phyloP scores from a whole-genome alignment of 2,888 invertebrate genomes.

The Oxycera nigricornis region DNA sequence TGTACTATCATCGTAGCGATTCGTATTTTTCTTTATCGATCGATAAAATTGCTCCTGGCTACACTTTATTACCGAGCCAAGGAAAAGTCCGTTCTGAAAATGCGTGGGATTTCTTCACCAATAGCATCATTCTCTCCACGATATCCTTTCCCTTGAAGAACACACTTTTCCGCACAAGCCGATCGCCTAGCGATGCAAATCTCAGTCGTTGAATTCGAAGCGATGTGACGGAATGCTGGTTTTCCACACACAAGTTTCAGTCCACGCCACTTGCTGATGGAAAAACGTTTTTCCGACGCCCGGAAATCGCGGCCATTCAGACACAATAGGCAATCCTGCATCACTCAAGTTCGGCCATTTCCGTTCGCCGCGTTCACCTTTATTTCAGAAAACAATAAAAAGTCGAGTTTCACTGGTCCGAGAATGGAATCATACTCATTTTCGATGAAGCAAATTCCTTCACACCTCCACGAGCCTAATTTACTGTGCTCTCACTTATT shows the following conservation, averaged over 20 bases:
- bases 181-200: neutral
- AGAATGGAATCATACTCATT: neutral
- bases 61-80: conserved; percentile 34
- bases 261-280: neutral
- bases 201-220: neutral
- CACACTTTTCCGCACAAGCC: neutral
- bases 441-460: conserved; percentile 1
- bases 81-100: neutral
- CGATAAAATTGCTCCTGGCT: conserved; percentile 43
- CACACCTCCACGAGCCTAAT: neutral
- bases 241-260: neutral
- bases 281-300: neutral
- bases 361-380: neutral
- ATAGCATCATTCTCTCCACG: neutral
- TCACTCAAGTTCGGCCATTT: neutral
- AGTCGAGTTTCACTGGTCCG: neutral
- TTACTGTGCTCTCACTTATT: neutral
- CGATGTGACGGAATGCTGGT: conserved; percentile 11
- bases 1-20: conserved; percentile 46
- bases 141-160: neutral
- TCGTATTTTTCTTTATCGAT: conserved; percentile 48
- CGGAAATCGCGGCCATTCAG: neutral
- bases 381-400: neutral
- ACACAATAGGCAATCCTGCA: neutral
- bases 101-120: neutral